Percentiles rank a stretch among this genome's conserved stretches.
Conservation (phyloP, 2,113 vertebrate species). For the Oreochromis aureus region DNA sequence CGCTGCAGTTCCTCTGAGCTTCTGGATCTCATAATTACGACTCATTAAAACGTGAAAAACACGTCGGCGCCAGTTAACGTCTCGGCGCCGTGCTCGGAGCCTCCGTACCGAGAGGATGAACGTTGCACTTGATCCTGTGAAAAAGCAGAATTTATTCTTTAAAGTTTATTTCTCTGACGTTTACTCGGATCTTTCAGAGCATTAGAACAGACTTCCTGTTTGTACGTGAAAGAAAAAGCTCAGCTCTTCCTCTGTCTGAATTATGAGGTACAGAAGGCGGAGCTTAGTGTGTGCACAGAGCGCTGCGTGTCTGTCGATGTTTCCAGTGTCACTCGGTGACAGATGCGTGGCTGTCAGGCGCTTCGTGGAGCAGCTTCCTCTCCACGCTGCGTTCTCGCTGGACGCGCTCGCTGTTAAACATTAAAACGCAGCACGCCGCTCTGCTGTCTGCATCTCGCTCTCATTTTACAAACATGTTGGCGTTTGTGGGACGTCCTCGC, state of each 20-base stretch:
- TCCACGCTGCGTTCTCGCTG: neutral
- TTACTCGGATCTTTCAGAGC: neutral
- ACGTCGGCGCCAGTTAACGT: neutral
- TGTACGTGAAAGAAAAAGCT: accelerated
- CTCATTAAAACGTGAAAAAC: neutral
- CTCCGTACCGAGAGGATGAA: too few relatives aligned
- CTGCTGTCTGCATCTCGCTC: neutral
- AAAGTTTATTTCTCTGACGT: neutral
- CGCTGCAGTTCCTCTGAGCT: neutral
- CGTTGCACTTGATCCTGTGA: neutral
- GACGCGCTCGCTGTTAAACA: neutral
- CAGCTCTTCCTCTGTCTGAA: neutral
- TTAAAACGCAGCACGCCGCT: neutral
- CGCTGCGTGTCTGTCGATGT: neutral
- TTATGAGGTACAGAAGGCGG: neutral
- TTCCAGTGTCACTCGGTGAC: neutral
- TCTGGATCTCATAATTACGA: neutral
- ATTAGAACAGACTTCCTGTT: neutral
- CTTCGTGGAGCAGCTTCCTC: accelerated
- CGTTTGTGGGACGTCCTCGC: neutral
- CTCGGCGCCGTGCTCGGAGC: neutral
- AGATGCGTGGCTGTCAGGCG: neutral
- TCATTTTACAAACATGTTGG: neutral
- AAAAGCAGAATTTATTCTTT: neutral
- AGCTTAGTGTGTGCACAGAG: neutral